These are phyloP conservation scores for Chironomus tentans DNA, from an alignment of 2,888 invertebrate genomes.

Conservation along the genomic window DNA sequence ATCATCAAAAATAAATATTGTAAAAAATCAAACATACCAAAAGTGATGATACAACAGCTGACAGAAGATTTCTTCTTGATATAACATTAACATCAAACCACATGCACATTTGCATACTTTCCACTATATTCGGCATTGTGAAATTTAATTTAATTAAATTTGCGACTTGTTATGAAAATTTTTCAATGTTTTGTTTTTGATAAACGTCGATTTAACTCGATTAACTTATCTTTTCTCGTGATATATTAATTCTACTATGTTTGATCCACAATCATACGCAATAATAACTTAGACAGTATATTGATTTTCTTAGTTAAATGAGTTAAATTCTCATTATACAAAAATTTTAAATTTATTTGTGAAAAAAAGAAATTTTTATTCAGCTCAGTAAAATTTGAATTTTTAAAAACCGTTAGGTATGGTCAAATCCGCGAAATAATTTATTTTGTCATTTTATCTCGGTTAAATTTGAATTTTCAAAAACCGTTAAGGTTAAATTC, in stretches of 20 bases:
- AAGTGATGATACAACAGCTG: slow-evolving; percentile 6
- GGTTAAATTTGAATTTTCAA: not conserved
- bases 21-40: not conserved
- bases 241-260: not conserved
- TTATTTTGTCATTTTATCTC: not conserved
- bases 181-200: not conserved
- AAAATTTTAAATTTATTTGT: no score
- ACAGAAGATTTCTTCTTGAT: slow-evolving; percentile 14
- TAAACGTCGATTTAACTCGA: not conserved
- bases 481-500: not conserved
- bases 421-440: not conserved
- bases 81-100: slow-evolving; percentile 26
- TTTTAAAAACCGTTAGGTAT: not conserved
- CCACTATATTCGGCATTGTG: slow-evolving; percentile 13
- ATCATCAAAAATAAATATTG: not conserved
- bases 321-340: no score
- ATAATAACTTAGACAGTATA: not conserved
- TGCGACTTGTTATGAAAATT: not conserved
- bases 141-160: not conserved
- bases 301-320: no score
- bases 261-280: not conserved
- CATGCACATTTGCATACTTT: slow-evolving; percentile 14
- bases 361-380: not conserved
- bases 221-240: not conserved
- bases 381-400: not conserved